These are phyloP conservation scores for Ptychobarbus kaznakovi DNA, from an alignment of 2,797 vertebrate species.

Conservation along the genomic window DNA sequence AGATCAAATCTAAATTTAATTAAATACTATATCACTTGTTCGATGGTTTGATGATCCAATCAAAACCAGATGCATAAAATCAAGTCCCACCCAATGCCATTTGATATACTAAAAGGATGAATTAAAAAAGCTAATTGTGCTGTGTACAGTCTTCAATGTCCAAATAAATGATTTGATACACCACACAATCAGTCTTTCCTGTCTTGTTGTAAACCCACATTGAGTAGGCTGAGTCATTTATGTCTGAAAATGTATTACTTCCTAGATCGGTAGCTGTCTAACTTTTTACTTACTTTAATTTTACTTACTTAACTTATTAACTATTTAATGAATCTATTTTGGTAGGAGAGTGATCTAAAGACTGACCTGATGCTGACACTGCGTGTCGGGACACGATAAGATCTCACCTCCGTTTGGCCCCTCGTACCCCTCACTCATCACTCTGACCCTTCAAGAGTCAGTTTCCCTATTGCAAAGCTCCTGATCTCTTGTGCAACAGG, in stretches of 20 bases:
- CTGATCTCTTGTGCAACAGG: slow-evolving; percentile 31
- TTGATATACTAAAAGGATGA: background rate
- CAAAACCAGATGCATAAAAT: background rate
- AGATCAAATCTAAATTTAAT: background rate
- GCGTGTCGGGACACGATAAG: slow-evolving; percentile 50
- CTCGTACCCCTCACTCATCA: slow-evolving; percentile 15
- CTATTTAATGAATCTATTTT: slow-evolving; percentile 36
- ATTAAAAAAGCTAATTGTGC: background rate
- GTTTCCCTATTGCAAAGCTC: slow-evolving; percentile 1
- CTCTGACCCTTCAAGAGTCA: slow-evolving; percentile 24
- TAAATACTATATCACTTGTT: background rate
- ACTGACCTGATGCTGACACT: slow-evolving; percentile 50
- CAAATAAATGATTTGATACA: slow-evolving; percentile 1
- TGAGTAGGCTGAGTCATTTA: slow-evolving; percentile 12
- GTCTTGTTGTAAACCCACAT: background rate
- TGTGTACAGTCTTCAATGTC: background rate
- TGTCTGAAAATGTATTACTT: slow-evolving; percentile 26
- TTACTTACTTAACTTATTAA: background rate
- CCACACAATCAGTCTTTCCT: slow-evolving; percentile 5
- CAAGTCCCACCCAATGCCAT: background rate
- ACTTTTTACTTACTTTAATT: background rate
- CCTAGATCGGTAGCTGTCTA: slow-evolving; percentile 40
- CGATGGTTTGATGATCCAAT: background rate
- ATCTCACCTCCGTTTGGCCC: slow-evolving; percentile 56
- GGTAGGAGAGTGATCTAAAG: slow-evolving; percentile 47